These are phyloP conservation scores for Crenuchus spilurus DNA, from an alignment of 2,797 vertebrate genomes.

Conservation along the genomic window DNA sequence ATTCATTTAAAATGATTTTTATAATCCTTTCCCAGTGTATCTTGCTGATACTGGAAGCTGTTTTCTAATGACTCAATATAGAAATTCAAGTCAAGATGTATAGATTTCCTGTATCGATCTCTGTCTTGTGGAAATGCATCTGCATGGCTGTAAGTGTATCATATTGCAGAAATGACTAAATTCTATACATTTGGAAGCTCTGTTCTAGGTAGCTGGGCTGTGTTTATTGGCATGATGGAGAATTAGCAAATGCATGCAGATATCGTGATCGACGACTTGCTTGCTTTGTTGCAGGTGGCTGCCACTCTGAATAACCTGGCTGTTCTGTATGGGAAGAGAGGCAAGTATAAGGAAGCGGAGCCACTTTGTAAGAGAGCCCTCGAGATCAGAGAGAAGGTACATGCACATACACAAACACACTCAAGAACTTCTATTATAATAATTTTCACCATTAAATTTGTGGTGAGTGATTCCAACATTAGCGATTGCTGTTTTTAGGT, in stretches of 20 bases:
- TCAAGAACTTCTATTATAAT: not conserved
- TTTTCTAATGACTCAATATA: slow-evolving; percentile 2
- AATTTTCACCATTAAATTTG: too few species aligned
- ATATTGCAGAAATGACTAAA: not conserved
- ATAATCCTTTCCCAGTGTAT: not conserved
- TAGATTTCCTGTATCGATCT: slow-evolving; percentile 27
- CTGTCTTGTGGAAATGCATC: slow-evolving; percentile 8
- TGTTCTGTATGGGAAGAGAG: slow-evolving; percentile 95
- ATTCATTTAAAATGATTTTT: not conserved
- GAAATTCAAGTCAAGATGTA: not conserved
- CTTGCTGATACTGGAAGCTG: not conserved
- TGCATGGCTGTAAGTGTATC: not conserved
- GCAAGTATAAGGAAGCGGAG: slow-evolving; percentile 97
- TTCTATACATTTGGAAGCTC: not conserved
- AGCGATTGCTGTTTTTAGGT: too few species aligned
- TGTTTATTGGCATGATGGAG: not conserved
- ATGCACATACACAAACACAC: not conserved
- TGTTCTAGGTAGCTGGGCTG: not conserved
- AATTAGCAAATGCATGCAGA: too few species aligned
- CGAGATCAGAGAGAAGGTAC: slow-evolving; percentile 97
- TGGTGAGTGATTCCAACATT: too few species aligned
- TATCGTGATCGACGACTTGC: too few species aligned
- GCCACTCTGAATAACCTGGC: slow-evolving; percentile 97
- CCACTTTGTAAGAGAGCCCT: slow-evolving; percentile 95
- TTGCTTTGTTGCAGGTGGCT: slow-evolving; percentile 83